A percentile compares a stretch with the other conserved stretches of the same genome.
phyloP scores from a whole-genome alignment of 2,797 vertebrate genomes.

The Tokudaia tokunoshimensis region DNA sequence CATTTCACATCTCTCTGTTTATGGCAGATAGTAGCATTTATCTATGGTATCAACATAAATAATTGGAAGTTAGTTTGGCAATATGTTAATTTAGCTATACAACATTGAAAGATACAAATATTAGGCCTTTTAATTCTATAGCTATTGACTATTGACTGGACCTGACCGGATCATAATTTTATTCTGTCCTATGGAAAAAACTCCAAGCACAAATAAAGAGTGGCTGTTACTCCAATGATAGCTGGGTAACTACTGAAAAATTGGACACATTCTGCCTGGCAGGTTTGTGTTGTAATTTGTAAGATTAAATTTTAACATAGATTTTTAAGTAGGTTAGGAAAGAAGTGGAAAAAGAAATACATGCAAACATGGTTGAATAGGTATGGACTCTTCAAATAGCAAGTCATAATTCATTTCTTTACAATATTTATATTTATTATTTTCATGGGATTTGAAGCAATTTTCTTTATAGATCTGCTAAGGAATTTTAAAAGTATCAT shows the following conservation, averaged over 20 bases:
- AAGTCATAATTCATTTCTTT: neutral
- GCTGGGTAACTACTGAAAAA: neutral
- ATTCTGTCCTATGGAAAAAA: neutral
- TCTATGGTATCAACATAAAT: neutral
- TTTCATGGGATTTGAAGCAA: neutral
- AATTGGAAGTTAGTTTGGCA: neutral
- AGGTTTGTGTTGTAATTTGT: neutral
- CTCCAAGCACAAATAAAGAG: neutral
- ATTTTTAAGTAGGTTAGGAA: neutral
- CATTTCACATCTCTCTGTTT: neutral
- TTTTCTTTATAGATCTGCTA: neutral
- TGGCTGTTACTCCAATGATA: neutral
- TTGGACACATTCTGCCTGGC: neutral
- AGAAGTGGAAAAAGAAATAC: no score
- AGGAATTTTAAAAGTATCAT: neutral
- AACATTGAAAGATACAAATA: neutral
- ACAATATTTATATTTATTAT: neutral
- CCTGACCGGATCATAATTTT: no score
- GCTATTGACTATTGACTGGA: neutral
- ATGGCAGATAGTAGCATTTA: neutral
- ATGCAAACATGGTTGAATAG: neutral
- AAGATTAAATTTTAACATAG: neutral
- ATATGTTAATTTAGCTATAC: neutral
- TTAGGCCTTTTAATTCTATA: neutral
- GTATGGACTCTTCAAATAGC: neutral